Percentiles rank a stretch among this genome's conserved stretches.
Conservation (phyloP, 2,797 vertebrate genomes). For the Sebastes wilsoni region DNA sequence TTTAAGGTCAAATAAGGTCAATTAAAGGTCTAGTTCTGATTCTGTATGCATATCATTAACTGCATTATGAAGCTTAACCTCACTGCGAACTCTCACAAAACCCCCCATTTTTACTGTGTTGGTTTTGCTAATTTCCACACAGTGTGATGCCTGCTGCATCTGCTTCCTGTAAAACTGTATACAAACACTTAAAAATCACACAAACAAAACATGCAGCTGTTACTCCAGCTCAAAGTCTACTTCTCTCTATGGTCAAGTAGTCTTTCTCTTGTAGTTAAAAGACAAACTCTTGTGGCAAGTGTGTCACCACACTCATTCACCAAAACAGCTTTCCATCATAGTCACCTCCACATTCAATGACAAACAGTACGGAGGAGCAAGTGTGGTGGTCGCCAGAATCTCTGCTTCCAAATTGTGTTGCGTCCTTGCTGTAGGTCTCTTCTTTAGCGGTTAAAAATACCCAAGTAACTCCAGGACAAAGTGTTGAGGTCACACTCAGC, state of each 20-base stretch:
- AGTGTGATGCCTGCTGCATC: conserved; percentile 13
- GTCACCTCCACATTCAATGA: conserved; percentile 62
- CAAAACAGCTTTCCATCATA: conserved; percentile 35
- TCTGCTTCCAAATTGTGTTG: conserved; percentile 25
- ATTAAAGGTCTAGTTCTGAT: not conserved
- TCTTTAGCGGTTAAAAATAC: not conserved
- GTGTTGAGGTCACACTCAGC: conserved; percentile 45
- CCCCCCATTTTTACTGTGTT: not conserved
- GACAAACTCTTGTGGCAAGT: conserved; percentile 17
- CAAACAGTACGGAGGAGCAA: conserved; percentile 27
- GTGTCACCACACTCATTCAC: conserved; percentile 27
- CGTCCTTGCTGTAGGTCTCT: conserved; percentile 24
- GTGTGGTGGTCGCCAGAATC: conserved; percentile 8
- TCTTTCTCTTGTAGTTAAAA: conserved; percentile 23
- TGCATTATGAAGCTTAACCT: not conserved
- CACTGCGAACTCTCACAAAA: not conserved
- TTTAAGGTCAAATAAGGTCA: conserved; percentile 20
- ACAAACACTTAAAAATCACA: conserved; percentile 29
- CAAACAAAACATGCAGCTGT: conserved; percentile 39
- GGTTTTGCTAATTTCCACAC: conserved; percentile 37
- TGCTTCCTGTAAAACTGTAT: conserved; percentile 4
- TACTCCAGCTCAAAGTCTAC: conserved; percentile 13
- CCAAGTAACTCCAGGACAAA: conserved; percentile 1
- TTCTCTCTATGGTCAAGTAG: not conserved
- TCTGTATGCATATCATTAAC: not conserved